Base-by-base conservation (phyloP, 2,888 invertebrate species). In the Cryptosula pallasiana region DNA sequence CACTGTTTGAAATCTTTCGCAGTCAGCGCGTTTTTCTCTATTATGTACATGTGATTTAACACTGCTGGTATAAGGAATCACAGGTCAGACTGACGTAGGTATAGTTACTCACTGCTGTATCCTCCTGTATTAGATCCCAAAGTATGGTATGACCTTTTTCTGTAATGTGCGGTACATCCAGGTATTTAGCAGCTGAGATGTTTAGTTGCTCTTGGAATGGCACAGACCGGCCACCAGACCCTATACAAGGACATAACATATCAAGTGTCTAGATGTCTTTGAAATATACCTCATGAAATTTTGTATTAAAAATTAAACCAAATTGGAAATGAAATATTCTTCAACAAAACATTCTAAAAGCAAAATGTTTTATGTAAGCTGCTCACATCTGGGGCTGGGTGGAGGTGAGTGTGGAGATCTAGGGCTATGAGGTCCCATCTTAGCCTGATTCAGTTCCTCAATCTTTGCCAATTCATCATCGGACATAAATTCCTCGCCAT, bases 81-180 rank as follows among this genome's bases (percentile, higher is more conserved):
- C n/a, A n/a, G n/a, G n/a, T n/a, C n/a, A n/a, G n/a, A n/a, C n/a
- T n/a, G 45, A 45, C 20, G 45, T 45, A 45, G 5, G 45, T 45
- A 20, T 5, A 13, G n/a, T n/a, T 34, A 76, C 81, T 79, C 73
- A 82, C 82, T 1, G 78, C 79, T 58, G 75, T 79, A 69, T 84
- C 81, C 69, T 95, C 95, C 85, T 95, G 95, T 76, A 96, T 87
- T 75, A 96, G 87, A 87, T 96, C 95, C 95, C 95, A 96, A 0
- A 96, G 88, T 75, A 96, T 86, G 3, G 95, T 96, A 83, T 92
- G 93, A 0, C 95, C 95, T 55, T 93, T 92, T 78, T 92, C 71
- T 29, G 36, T 35, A n/a, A 71, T 35, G 20, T 55, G 1, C 1
- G 36, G n/a, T 20, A 55, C 55, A 36, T 55, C 71, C 55, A 54